Conservation (phyloP, 2,797 vertebrate species). For the Mionectes olivaceus region DNA sequence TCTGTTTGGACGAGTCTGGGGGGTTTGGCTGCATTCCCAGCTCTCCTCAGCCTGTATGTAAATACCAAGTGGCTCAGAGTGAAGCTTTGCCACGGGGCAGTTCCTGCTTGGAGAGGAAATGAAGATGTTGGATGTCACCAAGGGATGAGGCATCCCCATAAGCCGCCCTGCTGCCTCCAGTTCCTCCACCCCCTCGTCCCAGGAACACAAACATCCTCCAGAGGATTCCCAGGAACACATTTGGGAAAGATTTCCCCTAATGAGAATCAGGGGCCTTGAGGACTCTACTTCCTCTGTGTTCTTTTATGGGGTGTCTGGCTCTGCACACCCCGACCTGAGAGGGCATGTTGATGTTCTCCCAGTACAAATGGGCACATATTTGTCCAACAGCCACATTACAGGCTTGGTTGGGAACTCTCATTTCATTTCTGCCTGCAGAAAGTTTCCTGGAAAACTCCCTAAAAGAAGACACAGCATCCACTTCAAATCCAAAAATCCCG, state of each 20-base stretch:
- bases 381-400: neutral
- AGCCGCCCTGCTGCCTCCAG: accelerated
- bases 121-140: neutral
- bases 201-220: neutral
- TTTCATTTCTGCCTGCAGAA: neutral
- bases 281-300: neutral
- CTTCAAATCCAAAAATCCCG: neutral
- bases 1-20: neutral
- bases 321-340: neutral
- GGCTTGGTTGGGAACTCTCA: neutral
- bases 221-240: neutral
- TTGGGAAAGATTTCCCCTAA: neutral
- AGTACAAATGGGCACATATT: accelerated
- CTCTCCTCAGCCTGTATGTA: neutral
- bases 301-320: neutral
- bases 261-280: neutral
- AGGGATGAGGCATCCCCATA: neutral
- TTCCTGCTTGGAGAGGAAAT: neutral
- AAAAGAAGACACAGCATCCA: neutral
- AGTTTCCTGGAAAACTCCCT: neutral
- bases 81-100: neutral
- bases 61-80: accelerated
- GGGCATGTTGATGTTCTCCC: neutral
- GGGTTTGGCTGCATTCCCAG: conserved; percentile 15
- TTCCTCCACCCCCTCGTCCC: neutral